Percentiles rank a stretch among this genome's conserved stretches.
Conservation (phyloP, 2,888 invertebrate genomes). For the Epiblema foenella region DNA sequence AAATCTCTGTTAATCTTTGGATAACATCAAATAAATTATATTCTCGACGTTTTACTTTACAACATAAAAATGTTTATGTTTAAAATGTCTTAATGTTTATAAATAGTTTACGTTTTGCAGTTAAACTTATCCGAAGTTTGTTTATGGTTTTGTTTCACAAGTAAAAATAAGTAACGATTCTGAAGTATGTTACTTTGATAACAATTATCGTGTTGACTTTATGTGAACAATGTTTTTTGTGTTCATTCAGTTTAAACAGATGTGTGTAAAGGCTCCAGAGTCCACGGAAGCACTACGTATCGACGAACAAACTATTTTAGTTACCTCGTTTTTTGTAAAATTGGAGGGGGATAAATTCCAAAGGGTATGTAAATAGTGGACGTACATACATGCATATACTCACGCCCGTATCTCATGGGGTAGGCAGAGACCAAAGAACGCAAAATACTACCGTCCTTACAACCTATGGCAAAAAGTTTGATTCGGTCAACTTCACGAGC, state of each 20-base stretch:
- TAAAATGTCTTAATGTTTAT: slow-evolving; percentile 3
- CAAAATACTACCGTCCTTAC: too few species aligned
- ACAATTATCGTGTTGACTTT: not conserved
- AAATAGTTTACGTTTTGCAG: not conserved
- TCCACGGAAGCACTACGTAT: not conserved
- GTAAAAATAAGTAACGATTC: not conserved
- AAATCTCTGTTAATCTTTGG: not conserved
- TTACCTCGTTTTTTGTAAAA: too few species aligned
- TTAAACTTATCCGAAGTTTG: slow-evolving; percentile 11
- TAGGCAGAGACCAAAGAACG: too few species aligned
- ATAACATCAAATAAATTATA: not conserved
- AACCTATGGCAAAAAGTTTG: too few species aligned
- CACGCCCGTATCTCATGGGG: too few species aligned
- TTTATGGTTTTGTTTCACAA: slow-evolving; percentile 13
- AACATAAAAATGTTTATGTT: not conserved
- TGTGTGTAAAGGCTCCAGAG: not conserved
- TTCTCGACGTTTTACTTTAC: not conserved
- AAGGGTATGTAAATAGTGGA: too few species aligned
- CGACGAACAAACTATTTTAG: too few species aligned
- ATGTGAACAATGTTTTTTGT: not conserved
- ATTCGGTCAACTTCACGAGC: too few species aligned
- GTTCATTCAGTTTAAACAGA: not conserved
- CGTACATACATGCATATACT: too few species aligned
- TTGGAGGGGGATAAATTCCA: too few species aligned
- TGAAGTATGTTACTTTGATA: not conserved